Evolutionary conservation across 2,888 invertebrate genomes (phyloP), one percentile per base, ranked within the genome.

Genomic region (Spatulosminthurus flaviceps): DNA sequence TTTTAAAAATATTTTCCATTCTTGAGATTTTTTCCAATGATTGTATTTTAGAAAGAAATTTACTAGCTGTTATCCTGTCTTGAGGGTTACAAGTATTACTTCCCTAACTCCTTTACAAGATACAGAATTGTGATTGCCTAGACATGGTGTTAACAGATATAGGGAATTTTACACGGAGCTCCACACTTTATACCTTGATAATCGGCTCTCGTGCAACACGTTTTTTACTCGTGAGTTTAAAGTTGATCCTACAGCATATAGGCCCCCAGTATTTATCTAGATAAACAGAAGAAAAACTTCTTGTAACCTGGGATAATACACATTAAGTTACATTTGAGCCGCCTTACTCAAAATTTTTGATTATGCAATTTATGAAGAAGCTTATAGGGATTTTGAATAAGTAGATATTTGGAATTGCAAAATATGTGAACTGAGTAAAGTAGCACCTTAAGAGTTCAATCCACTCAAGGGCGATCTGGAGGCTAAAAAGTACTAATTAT

Each of bases 151-250:
- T 51, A 51, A 51, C 51, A n/a, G 16, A 51, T n/a, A n/a, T 51
- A 51, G 51, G 51, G 16, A 51, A 51, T 51, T 51, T 19, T 11
- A 51, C 9, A 51, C 2, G 51, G 5, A 51, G 16, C 2, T n/a
- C n/a, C n/a, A n/a, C n/a, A n/a, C n/a, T n/a, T n/a, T n/a, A n/a
- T n/a, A n/a, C n/a, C 16, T 51, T 51, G 2, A 51, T 51, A 64
- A 64, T 43, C 22, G 13, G 11, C 43, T 67, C 72, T 72, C 72
- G 72, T 72, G 72, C 43, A 43, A 72, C 72, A 72, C 72, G 72
- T 72, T 72, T 72, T 72, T 51, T 26, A n/a, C 72, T 51, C 72
- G 72, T 72, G 72, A 19, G 51, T 22, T 72, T 4, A 72, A 72
- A 72, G 51, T 71, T 34, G 41, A 42, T 21, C 19, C 22, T 41